phyloP scores from a whole-genome alignment of 30 jellyfish, hydroid and myxozoan species.

The Aurelia sp. region DNA sequence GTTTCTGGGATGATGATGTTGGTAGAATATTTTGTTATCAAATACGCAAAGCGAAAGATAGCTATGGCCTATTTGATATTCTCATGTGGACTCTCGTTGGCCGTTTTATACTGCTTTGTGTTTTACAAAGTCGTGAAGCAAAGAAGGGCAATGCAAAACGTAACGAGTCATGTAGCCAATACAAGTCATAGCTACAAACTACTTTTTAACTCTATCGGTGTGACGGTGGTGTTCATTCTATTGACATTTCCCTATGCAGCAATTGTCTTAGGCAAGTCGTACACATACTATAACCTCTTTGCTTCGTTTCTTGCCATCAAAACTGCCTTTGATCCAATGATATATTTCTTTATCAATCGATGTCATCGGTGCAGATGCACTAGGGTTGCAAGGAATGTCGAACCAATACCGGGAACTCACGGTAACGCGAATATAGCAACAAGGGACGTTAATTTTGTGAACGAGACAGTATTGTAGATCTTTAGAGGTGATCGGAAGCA shows the following conservation, averaged over 20 bases:
- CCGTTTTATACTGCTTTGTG: neutral
- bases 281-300: neutral
- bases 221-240: neutral
- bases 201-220: conserved; percentile 14
- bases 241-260: conserved; percentile 4
- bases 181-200: neutral
- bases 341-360: conserved; percentile 8
- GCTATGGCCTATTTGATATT: neutral
- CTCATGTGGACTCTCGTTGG: neutral
- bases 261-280: neutral
- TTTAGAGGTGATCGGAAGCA: too few relatives aligned
- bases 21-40: neutral
- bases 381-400: too few relatives aligned
- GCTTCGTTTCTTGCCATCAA: conserved; percentile 18
- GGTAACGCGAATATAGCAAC: too few relatives aligned
- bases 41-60: neutral
- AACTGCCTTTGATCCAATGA: conserved; percentile 1
- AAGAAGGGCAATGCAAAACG: neutral
- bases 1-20: neutral
- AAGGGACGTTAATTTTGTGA: too few relatives aligned
- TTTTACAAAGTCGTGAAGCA: neutral
- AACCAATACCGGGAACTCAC: too few relatives aligned
- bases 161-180: neutral
- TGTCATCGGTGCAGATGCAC: neutral
- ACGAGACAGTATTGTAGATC: too few relatives aligned